Evolutionary conservation across 2,888 invertebrate species (phyloP), one percentile per base, ranked within the genome.

Genomic region (Leptinotarsa haldemani): DNA sequence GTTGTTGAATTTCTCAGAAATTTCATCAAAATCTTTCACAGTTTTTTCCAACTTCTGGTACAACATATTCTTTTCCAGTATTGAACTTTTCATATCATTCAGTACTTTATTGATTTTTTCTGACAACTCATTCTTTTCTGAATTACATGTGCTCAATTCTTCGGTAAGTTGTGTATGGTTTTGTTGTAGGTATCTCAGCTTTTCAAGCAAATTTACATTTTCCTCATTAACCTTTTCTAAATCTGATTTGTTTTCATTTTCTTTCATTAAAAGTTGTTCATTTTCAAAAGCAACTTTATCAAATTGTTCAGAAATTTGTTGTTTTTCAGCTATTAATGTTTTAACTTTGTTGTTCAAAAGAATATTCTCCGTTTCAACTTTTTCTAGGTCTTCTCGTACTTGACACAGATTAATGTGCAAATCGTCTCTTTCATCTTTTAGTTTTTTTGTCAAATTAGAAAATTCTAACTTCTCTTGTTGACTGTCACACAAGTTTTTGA

Each of bases 1-100:
- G 53, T 67, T 25, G 25, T 77, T 53, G 25, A 79, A 80, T 22
- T 75, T 75, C 20, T 71, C 52, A 48, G 72, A 70, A 15, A 73
- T 58, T 48, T 65, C 67, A 22, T 73, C 72, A 16, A 71, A 64
- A 16, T 75, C 70, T 52, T 73, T 74, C 7, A 56, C 46, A 68
- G 18, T 56, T 15, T 66, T 58, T 16, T 74, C 76, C 25, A 75
- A 78, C 52, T 77, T 71, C 64, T 65, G 61, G 30, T 63, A 66
- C 52, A 74, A 40, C 4, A 63, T 50, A 22, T 70, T 69, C 7
- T 65, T 73, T 70, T 75, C 70, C 16, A 40, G 46, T 16, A 40
- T 13, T 48, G 22, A 63, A 22, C 30, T 5, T 13, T 61, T 50
- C 12, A 69, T 16, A 18, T 69, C 50, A 63, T 16, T 48, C 22